Evolutionary conservation across 2,113 vertebrate species (phyloP).

Genomic region (Lepisosteus osseus): DNA sequence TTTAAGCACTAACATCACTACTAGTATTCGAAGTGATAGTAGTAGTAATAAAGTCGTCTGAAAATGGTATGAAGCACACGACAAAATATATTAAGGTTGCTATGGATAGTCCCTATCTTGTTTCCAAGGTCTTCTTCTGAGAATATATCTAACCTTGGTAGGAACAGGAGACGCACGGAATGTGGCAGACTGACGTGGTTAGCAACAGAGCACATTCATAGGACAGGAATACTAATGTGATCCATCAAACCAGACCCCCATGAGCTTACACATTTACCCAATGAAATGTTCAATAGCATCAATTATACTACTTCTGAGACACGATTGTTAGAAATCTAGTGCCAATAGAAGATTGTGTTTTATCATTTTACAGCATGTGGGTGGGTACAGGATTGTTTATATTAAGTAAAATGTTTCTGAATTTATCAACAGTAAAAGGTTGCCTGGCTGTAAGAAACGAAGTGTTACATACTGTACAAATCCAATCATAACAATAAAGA

Average conservation of each 20-base stretch:
- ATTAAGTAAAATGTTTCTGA: neutral
- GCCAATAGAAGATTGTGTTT: constrained; percentile 26
- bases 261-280: constrained; percentile 47
- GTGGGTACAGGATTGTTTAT: neutral
- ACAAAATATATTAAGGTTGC: constrained; percentile 30
- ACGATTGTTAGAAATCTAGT: constrained; percentile 52
- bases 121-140: constrained; percentile 43
- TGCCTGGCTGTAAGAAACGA: too few relatives aligned
- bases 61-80: neutral
- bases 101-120: constrained; percentile 28
- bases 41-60: too few relatives aligned
- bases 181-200: constrained; percentile 75
- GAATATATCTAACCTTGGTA: constrained; percentile 66
- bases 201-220: constrained; percentile 69
- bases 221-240: constrained; percentile 73
- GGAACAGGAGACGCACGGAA: constrained; percentile 64
- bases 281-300: constrained; percentile 44
- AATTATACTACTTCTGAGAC: constrained; percentile 53
- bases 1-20: neutral
- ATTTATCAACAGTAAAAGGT: too few relatives aligned
- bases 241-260: constrained; percentile 51
- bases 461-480: too few relatives aligned
- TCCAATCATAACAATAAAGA: too few relatives aligned
- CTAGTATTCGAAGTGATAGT: too few relatives aligned
- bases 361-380: constrained; percentile 2